These are phyloP conservation scores for Agrotis exclamationis DNA, from an alignment of 2,888 invertebrate genomes.

Conservation along the genomic window DNA sequence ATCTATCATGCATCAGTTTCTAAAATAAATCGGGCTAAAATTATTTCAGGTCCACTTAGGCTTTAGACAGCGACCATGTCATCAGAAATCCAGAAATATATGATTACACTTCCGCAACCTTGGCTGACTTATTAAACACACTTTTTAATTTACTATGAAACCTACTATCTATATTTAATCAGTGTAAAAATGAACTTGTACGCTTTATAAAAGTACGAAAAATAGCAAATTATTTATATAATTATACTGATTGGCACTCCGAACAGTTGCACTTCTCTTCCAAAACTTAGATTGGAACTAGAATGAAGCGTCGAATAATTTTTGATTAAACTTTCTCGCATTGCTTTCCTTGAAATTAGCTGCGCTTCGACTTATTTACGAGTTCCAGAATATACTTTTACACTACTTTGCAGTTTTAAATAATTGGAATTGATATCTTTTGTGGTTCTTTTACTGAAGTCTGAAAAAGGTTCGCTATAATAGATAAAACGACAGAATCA, in stretches of 20 bases:
- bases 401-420: not conserved
- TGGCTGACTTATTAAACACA: no score
- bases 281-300: slow-evolving; percentile 75
- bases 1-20: no score
- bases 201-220: not conserved
- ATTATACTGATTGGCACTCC: slow-evolving; percentile 38
- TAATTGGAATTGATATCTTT: no score
- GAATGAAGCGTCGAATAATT: slow-evolving; percentile 70
- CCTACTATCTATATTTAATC: no score
- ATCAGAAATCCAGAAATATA: not conserved
- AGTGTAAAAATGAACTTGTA: not conserved
- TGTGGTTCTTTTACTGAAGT: no score
- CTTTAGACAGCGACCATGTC: not conserved
- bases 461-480: no score
- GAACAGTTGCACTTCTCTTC: slow-evolving; percentile 41
- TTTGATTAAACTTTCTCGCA: slow-evolving; percentile 71
- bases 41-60: not conserved
- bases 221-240: slow-evolving; percentile 26
- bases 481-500: no score
- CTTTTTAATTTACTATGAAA: no score
- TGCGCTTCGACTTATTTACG: slow-evolving; percentile 48
- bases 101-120: no score
- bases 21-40: not conserved
- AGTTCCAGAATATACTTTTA: slow-evolving; percentile 29
- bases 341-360: slow-evolving; percentile 59